Percentiles rank a stretch among this genome's conserved stretches.
phyloP scores from a whole-genome alignment of 2,888 invertebrate species.

The Polydrusus pterygomalis region DNA sequence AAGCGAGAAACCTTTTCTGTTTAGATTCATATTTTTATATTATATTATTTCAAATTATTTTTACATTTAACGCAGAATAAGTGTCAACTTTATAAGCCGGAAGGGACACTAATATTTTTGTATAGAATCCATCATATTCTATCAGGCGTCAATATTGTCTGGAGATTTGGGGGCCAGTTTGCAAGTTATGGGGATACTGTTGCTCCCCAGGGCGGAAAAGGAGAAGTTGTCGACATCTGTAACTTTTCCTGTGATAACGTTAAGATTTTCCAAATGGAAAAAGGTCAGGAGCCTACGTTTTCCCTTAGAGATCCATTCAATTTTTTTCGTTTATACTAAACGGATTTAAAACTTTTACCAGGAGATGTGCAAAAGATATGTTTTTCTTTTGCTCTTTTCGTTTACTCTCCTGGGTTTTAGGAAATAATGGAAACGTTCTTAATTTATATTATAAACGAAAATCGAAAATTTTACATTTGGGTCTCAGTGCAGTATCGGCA shows the following conservation, averaged over 20 bases:
- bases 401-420: not conserved
- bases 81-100: slow-evolving; percentile 4
- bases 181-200: not conserved
- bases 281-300: not conserved
- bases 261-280: slow-evolving; percentile 2
- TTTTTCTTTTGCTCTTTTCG: slow-evolving; percentile 5
- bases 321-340: slow-evolving; percentile 11
- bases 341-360: slow-evolving; percentile 18
- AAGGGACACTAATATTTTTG: slow-evolving; percentile 10
- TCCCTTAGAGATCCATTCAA: slow-evolving; percentile 7
- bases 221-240: slow-evolving; percentile 11
- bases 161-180: slow-evolving; percentile 7
- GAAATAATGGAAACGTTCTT: not conserved
- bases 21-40: no score
- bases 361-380: not conserved
- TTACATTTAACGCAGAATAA: not conserved
- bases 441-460: not conserved
- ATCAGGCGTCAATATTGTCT: slow-evolving; percentile 11
- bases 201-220: slow-evolving; percentile 2
- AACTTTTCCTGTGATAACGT: slow-evolving; percentile 11
- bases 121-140: slow-evolving; percentile 13
- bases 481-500: no score
- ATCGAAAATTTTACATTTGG: not conserved
- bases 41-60: no score
- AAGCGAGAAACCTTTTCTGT: no score